Conservation (phyloP, 2,888 invertebrate species). For the Drosophila macrospina region DNA sequence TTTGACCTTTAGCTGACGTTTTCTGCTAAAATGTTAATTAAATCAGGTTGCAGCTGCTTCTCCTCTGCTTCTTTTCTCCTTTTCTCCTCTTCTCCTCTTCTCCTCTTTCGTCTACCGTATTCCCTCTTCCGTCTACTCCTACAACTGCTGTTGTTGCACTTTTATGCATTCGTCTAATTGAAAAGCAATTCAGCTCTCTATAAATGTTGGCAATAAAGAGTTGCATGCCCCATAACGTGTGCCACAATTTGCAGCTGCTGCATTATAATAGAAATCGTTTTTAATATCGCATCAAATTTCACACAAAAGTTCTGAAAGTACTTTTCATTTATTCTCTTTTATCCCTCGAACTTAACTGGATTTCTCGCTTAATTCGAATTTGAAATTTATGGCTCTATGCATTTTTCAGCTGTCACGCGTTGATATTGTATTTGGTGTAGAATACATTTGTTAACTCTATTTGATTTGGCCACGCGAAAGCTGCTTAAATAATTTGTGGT, state of each 20-base stretch:
- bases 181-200: constrained; percentile 33
- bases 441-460: constrained; percentile 24
- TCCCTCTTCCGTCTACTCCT: too few relatives aligned
- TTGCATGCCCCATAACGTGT: constrained; percentile 11
- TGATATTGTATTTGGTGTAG: constrained; percentile 27
- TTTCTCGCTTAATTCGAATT: constrained; percentile 40
- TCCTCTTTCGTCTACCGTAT: too few relatives aligned
- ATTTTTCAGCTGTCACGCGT: constrained; percentile 39
- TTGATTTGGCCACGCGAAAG: constrained; percentile 37
- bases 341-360: constrained; percentile 3
- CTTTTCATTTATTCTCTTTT: not conserved
- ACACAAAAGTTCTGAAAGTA: constrained; percentile 10
- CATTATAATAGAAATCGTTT: constrained; percentile 26
- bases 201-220: constrained; percentile 2
- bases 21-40: constrained; percentile 43
- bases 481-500: constrained; percentile 49
- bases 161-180: constrained; percentile 49
- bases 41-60: constrained; percentile 39
- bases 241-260: constrained; percentile 34
- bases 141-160: constrained; percentile 23
- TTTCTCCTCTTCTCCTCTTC: too few relatives aligned
- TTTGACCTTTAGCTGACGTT: constrained; percentile 31
- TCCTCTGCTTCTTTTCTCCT: too few relatives aligned
- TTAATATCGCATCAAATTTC: constrained; percentile 13
- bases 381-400: constrained; percentile 33